Evolutionary conservation across 1,140 invertebrate species (phyloP).

Genomic region (Cylas formicarius): DNA sequence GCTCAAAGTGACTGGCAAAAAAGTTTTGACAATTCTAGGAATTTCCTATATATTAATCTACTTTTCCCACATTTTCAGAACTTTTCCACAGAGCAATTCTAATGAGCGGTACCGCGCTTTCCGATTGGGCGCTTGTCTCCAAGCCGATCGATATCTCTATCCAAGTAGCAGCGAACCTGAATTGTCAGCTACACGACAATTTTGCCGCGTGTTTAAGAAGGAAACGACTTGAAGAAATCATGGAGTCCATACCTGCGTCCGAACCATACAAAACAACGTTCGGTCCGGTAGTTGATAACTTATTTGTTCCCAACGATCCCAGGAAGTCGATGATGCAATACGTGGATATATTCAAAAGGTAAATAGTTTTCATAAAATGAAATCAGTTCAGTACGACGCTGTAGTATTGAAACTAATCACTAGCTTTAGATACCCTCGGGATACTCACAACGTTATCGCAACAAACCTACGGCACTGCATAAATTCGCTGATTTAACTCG

Average conservation of each 20-base stretch:
- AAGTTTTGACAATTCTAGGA: not conserved
- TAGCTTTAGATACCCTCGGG: too few species aligned
- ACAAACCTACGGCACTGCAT: too few species aligned
- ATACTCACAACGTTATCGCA: too few species aligned
- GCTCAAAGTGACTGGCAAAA: too few species aligned
- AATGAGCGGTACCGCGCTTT: slow-evolving; percentile 88
- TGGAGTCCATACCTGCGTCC: slow-evolving; percentile 55
- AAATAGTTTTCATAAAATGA: too few species aligned
- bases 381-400: too few species aligned
- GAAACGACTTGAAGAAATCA: slow-evolving; percentile 58
- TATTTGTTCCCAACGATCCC: slow-evolving; percentile 73
- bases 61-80: slow-evolving; percentile 50
- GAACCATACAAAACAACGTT: slow-evolving; percentile 63
- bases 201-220: slow-evolving; percentile 57
- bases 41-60: slow-evolving; percentile 5
- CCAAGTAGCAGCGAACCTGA: slow-evolving; percentile 71
- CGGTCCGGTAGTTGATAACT: slow-evolving; percentile 76
- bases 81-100: slow-evolving; percentile 87
- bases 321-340: slow-evolving; percentile 63
- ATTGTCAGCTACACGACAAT: slow-evolving; percentile 58
- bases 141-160: slow-evolving; percentile 71
- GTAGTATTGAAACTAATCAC: too few species aligned
- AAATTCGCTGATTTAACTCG: too few species aligned
- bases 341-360: slow-evolving; percentile 66
- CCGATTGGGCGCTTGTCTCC: slow-evolving; percentile 79